Evolutionary conservation across 1,140 invertebrate genomes (phyloP).

Genomic region (Drosophila nasuta): DNA sequence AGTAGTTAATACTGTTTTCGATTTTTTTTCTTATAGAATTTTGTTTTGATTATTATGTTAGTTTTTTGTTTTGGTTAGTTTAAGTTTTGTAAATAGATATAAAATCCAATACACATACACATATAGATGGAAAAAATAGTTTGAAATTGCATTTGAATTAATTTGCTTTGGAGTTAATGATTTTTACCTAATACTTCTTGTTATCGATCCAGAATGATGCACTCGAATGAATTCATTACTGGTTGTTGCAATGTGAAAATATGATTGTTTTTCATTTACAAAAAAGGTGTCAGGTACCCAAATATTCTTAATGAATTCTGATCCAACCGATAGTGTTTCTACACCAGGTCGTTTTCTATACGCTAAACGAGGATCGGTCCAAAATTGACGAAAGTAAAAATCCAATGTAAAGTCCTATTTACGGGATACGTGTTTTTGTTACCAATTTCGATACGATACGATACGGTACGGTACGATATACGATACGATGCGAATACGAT

Average conservation of each 20-base stretch:
- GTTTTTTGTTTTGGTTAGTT: conserved; percentile 35
- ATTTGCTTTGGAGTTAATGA: conserved; percentile 59
- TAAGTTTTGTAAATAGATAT: conserved; percentile 39
- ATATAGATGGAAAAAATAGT: conserved; percentile 69
- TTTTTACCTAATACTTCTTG: conserved; percentile 96
- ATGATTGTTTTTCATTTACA: conserved; percentile 99
- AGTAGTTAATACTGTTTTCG: conserved; percentile 25
- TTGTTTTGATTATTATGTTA: conserved; percentile 26
- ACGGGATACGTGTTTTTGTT: conserved; percentile 1
- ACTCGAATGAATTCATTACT: conserved; percentile 98
- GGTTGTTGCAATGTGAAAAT: conserved; percentile 98
- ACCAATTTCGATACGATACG: conserved; percentile 31
- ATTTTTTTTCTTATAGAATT: conserved; percentile 27
- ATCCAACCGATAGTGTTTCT: conserved; percentile 95
- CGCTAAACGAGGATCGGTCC: conserved; percentile 97
- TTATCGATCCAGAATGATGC: conserved; percentile 96
- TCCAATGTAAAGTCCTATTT: conserved; percentile 98
- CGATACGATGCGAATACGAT: conserved; percentile 19
- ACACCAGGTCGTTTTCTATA: conserved; percentile 94
- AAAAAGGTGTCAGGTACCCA: conserved; percentile 99
- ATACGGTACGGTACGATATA: conserved; percentile 28
- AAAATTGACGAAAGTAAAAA: conserved; percentile 99
- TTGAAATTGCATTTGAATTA: conserved; percentile 59
- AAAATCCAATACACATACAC: conserved; percentile 77
- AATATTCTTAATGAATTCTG: conserved; percentile 98